Percentiles rank a stretch among this genome's conserved stretches.
Evolutionary conservation across 2,888 invertebrate genomes (phyloP).

Genomic region (Celastrina argiolus): DNA sequence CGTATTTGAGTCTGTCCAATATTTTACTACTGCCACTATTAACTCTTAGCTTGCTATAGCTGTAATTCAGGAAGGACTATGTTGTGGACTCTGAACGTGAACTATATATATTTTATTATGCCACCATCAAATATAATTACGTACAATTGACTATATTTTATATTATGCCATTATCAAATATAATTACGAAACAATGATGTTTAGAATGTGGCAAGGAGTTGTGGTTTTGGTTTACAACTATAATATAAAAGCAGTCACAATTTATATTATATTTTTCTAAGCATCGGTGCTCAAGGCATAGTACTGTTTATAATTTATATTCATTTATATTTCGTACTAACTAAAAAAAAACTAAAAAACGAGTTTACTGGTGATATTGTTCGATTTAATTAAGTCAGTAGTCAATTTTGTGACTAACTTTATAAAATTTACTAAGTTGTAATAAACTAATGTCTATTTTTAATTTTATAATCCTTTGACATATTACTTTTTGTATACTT

Average conservation of each 20-base stretch:
- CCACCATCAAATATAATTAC: not conserved
- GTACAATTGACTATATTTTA: too few species aligned
- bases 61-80: not conserved
- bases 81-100: too few species aligned
- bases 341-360: not conserved
- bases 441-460: not conserved
- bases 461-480: not conserved
- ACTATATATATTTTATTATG: not conserved
- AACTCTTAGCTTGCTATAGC: not conserved
- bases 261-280: too few species aligned
- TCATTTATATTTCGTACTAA: too few species aligned
- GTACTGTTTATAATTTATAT: too few species aligned
- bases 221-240: not conserved
- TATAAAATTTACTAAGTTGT: not conserved
- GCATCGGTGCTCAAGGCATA: too few species aligned
- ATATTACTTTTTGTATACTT: too few species aligned
- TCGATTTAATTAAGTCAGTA: not conserved
- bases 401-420: not conserved
- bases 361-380: not conserved
- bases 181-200: not conserved
- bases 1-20: constrained; percentile 11
- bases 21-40: constrained; percentile 1
- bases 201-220: not conserved
- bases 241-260: too few species aligned
- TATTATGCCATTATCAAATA: too few species aligned